phyloP scores from a whole-genome alignment of 2,113 vertebrate species.

The Eurypyga helias region DNA sequence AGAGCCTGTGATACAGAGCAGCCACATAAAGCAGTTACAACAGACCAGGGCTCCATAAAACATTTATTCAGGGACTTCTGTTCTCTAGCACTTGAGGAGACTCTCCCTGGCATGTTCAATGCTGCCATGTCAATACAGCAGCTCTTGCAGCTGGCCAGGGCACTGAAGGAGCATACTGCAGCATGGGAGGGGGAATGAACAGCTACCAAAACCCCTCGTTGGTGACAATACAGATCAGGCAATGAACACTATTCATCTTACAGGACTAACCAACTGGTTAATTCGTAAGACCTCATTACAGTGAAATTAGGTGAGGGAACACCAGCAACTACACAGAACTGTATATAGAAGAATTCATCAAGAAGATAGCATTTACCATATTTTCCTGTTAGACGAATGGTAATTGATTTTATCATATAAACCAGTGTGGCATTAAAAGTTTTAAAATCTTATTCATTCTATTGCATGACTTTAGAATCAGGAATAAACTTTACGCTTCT shows the following conservation, averaged over 20 bases:
- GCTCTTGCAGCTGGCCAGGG: neutral
- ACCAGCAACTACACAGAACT: neutral
- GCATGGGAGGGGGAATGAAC: neutral
- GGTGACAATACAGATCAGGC: neutral
- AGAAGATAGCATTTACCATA: neutral
- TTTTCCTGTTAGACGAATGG: neutral
- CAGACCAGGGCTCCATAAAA: neutral
- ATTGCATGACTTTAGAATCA: neutral
- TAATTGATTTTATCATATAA: neutral
- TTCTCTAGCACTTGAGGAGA: neutral
- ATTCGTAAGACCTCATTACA: neutral
- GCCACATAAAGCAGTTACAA: neutral
- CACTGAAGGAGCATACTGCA: neutral
- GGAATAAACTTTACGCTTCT: neutral
- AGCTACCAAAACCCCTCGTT: neutral
- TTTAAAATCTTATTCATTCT: neutral
- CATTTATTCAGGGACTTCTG: neutral
- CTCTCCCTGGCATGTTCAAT: neutral
- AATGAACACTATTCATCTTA: neutral
- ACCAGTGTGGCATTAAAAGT: neutral
- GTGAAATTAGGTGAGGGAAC: neutral
- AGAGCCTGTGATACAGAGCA: neutral
- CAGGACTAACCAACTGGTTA: neutral
- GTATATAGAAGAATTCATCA: neutral
- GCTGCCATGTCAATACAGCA: neutral